Conservation (phyloP, 1,140 invertebrate species). For the Temnothorax longispinosus region DNA sequence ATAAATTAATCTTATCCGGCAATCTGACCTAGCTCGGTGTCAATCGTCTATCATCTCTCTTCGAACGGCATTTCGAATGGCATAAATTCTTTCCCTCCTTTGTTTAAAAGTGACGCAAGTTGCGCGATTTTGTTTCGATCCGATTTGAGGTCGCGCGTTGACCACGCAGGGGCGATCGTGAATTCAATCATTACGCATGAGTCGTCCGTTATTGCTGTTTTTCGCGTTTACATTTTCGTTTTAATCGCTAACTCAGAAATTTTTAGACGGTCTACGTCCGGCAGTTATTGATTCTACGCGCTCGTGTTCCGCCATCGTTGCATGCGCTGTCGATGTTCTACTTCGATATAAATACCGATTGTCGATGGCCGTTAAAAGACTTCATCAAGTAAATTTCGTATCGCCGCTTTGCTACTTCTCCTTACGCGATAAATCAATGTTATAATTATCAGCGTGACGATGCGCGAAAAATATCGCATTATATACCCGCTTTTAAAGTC, state of each 20-base stretch:
- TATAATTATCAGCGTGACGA: not conserved
- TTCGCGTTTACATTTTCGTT: conserved; percentile 5
- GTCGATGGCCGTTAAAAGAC: conserved; percentile 22
- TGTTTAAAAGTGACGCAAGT: not conserved
- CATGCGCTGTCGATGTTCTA: conserved; percentile 32
- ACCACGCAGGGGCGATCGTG: not conserved
- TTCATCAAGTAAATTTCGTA: not conserved
- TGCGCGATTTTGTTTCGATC: not conserved
- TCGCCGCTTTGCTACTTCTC: not conserved
- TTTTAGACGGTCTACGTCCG: conserved; percentile 39
- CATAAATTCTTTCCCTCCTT: not conserved
- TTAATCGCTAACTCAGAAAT: conserved; percentile 15
- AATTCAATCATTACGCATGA: conserved; percentile 17
- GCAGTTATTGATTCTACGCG: conserved; percentile 30
- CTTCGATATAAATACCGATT: conserved; percentile 55
- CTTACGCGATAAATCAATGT: not conserved
- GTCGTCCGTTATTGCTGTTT: not conserved
- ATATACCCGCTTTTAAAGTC: not conserved
- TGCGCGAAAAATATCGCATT: not conserved
- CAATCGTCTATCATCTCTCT: not conserved
- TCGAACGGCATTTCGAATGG: not conserved
- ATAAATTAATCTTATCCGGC: conserved; percentile 64
- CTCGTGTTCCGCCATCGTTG: not conserved
- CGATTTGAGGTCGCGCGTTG: not conserved
- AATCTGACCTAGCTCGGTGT: not conserved